Base-by-base conservation (phyloP, 2,797 vertebrate genomes). In the Coracias cyanogaster region DNA sequence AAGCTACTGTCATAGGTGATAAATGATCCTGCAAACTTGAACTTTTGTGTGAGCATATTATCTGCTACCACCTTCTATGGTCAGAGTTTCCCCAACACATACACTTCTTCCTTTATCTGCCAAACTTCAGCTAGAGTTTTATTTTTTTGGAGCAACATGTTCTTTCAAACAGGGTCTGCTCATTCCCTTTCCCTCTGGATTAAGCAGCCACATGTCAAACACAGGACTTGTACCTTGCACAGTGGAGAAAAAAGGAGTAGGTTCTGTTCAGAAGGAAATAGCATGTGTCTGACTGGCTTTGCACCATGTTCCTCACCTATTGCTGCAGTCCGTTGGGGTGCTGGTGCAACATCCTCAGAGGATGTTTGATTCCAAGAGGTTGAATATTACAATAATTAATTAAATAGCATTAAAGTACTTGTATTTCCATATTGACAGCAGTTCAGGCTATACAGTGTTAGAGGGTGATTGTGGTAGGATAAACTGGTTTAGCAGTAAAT, bases 1-100 rank as follows among this genome's bases (percentile, higher is more conserved):
- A 62, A 72, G 45, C 33, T 26, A 1, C 72, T 94, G 91, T 88
- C 93, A 43, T 29, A 67, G 58, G 48, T 95, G 93, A 93, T 93
- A 89, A 90, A 96, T 65, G 76, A 91, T 49, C 58, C 79, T 84
- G 61, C 29, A 78, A 82, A 22, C 61, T 26, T 81, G 69, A 81
- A 65, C 69, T 90, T 83, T 55, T 28, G 31, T 60, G 45, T 31
- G 41, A 89, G 45, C 10, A 0, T 10, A 6, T 83, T 71, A 35
- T 61, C 57, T 83, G 54, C 82, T 35, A 39, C 49, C 35, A 49
- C 58, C 51, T 78, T 52, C 49, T 57, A 65, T 22, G 52, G 46
- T 83, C 72, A 55, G 9, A 70, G 29, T 28, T 90, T 65, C 41
- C 55, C 41, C 41, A 71, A 1, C 19, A 55, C 20, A 7, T 13